Conservation (phyloP, 2,113 vertebrate genomes). For the Stegastes partitus region DNA sequence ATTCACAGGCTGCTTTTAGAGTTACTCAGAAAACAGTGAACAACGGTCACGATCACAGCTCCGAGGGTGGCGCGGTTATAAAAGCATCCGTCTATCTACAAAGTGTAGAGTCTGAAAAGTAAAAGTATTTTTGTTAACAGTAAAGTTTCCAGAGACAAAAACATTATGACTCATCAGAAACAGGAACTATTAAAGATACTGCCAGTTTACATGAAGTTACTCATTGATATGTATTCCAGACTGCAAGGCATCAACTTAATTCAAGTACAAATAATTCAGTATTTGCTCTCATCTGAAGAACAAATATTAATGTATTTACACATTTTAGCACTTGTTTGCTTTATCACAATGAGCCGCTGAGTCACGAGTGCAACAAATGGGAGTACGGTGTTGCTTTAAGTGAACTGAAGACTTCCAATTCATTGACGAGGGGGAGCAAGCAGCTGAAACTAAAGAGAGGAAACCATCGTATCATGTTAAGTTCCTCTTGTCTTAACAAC, state of each 20-base stretch:
- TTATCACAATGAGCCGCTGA: neutral
- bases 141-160: slow-evolving; percentile 20
- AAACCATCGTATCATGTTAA: slow-evolving; percentile 49
- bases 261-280: slow-evolving; percentile 20
- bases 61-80: neutral
- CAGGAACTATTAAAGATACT: slow-evolving; percentile 30
- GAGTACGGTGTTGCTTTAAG: neutral
- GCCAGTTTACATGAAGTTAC: slow-evolving; percentile 19
- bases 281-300: neutral
- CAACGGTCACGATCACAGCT: slow-evolving; percentile 20
- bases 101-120: slow-evolving; percentile 21
- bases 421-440: slow-evolving; percentile 42
- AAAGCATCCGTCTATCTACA: neutral
- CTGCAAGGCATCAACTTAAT: slow-evolving; percentile 31
- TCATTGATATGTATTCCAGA: slow-evolving; percentile 33
- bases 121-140: slow-evolving; percentile 11
- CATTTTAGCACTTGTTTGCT: slow-evolving; percentile 8
- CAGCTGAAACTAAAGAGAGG: slow-evolving; percentile 53
- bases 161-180: slow-evolving; percentile 45
- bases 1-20: slow-evolving; percentile 21
- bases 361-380: neutral
- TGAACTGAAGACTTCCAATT: slow-evolving; percentile 43
- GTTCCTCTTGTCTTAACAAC: slow-evolving; percentile 57
- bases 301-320: slow-evolving; percentile 14
- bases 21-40: slow-evolving; percentile 30